phyloP scores from a whole-genome alignment of 2,113 vertebrate genomes.

The Zosterops hypoxanthus region DNA sequence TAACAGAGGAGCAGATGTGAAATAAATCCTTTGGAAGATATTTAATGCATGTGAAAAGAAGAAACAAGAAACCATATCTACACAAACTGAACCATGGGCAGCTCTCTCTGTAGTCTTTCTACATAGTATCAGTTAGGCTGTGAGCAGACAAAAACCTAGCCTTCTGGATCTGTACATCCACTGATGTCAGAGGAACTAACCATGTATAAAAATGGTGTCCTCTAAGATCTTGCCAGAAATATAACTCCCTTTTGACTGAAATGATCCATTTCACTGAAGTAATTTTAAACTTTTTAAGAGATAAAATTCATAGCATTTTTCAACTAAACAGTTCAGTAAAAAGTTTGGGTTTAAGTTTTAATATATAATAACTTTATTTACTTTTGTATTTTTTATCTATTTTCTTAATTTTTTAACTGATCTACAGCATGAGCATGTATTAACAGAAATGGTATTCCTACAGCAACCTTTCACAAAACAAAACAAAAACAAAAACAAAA shows the following conservation, averaged over 20 bases:
- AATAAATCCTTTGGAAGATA: conserved; percentile 16
- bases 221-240: neutral
- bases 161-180: neutral
- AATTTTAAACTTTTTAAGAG: neutral
- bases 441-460: neutral
- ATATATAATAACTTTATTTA: too few species aligned
- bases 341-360: neutral
- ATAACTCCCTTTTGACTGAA: neutral
- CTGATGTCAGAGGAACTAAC: neutral
- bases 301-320: neutral
- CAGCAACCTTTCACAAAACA: neutral
- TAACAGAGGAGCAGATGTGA: neutral
- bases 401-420: neutral
- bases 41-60: conserved; percentile 2
- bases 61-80: conserved; percentile 19
- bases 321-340: neutral
- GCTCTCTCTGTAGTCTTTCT: neutral
- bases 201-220: neutral
- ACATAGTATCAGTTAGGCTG: neutral
- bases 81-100: neutral
- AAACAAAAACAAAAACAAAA: too few species aligned
- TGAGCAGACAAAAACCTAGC: neutral
- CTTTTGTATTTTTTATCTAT: fast-evolving
- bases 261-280: neutral
- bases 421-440: neutral